These are phyloP conservation scores for Eurois occulta DNA, from an alignment of 2,888 invertebrate genomes.

Conservation along the genomic window DNA sequence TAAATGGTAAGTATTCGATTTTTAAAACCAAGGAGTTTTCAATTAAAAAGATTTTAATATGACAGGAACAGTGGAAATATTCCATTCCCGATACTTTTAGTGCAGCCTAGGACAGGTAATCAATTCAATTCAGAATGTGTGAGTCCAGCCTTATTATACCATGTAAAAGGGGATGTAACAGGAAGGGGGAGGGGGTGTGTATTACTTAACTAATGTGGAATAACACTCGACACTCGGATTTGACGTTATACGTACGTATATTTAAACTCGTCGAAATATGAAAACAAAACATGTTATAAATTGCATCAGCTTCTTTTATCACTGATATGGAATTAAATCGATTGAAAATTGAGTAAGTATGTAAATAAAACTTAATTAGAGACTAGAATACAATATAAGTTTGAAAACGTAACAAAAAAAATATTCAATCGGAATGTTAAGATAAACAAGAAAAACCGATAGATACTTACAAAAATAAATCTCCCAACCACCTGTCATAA, in stretches of 20 bases:
- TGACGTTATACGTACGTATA: not conserved
- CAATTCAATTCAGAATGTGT: too few species aligned
- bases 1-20: too few species aligned
- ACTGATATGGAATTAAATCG: conserved; percentile 1
- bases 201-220: not conserved
- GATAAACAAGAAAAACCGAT: not conserved
- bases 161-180: not conserved
- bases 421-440: conserved; percentile 27
- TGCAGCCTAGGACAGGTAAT: too few species aligned
- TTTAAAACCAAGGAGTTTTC: too few species aligned
- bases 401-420: conserved; percentile 10
- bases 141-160: not conserved
- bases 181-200: not conserved
- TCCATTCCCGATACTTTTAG: too few species aligned
- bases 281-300: not conserved
- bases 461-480: conserved; percentile 12
- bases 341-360: conserved; percentile 2
- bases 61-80: too few species aligned
- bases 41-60: too few species aligned
- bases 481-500: conserved; percentile 8
- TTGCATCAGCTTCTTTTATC: conserved; percentile 30
- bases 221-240: conserved; percentile 18
- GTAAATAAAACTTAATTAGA: conserved; percentile 12
- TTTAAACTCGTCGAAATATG: conserved; percentile 10
- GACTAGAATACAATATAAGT: conserved; percentile 43